A percentile compares a stretch with the other conserved stretches of the same genome.
phyloP scores from a whole-genome alignment of 2,888 invertebrate genomes.

The Mongoloraphidia duomilia region DNA sequence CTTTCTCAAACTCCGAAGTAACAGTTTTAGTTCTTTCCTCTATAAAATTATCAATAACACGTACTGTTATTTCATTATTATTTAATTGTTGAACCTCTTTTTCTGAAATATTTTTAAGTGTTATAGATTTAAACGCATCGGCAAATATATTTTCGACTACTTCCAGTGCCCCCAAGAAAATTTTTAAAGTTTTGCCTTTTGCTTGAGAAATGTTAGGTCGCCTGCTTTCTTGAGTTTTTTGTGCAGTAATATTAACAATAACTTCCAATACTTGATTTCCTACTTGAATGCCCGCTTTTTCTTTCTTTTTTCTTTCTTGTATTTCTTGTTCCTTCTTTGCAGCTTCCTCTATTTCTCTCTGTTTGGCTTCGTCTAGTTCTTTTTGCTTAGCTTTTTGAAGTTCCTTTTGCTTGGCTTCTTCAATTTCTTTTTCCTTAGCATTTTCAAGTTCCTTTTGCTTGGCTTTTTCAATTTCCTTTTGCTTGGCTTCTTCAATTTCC shows the following conservation, averaged over 20 bases:
- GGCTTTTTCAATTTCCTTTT: constrained; percentile 7
- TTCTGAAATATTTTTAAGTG: too few relatives aligned
- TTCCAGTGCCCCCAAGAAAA: too few relatives aligned
- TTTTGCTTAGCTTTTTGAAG: constrained; percentile 7
- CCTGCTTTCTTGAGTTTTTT: too few relatives aligned
- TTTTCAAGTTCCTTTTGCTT: constrained; percentile 5
- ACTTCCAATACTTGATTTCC: not conserved
- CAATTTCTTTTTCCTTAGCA: constrained; percentile 7
- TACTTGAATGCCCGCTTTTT: constrained; percentile 6
- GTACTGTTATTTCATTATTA: too few relatives aligned
- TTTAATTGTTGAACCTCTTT: too few relatives aligned
- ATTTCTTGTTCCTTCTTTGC: constrained; percentile 8
- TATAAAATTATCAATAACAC: too few relatives aligned
- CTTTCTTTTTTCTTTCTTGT: constrained; percentile 8
- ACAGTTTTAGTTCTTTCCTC: too few relatives aligned
- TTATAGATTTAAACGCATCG: too few relatives aligned
- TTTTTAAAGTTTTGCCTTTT: too few relatives aligned
- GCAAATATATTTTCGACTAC: too few relatives aligned
- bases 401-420: constrained; percentile 2
- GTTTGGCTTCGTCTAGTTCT: constrained; percentile 6
- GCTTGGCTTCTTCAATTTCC: constrained; percentile 4
- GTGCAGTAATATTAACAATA: too few relatives aligned
- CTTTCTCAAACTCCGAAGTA: not conserved
- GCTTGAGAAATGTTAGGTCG: too few relatives aligned
- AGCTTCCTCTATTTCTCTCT: constrained; percentile 5